Evolutionary conservation across 2,797 vertebrate species (phyloP), one percentile per base, ranked within the genome.

Genomic region (Alectoris magna): DNA sequence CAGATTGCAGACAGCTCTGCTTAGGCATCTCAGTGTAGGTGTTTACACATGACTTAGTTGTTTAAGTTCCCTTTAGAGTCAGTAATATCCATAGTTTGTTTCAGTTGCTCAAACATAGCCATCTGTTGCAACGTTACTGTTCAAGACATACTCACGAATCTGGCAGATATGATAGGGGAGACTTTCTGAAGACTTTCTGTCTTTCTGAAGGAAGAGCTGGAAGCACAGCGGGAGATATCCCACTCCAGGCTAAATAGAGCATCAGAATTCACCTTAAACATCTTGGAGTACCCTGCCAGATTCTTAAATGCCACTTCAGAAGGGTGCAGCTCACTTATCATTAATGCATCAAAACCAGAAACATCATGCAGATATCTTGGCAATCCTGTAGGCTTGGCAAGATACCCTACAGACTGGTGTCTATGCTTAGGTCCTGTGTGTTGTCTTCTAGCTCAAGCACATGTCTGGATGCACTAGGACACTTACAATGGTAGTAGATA

Each of bases 61-160:
- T 90, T 89, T 82, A 84, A 87, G 49, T 55, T 93, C 56, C 71
- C 51, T 29, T 43, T 76, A 74, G 56, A 91, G 56, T 49, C 62
- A 95, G 63, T 41, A 90, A 70, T 87, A 79, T 60, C 48, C 74
- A 78, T 59, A 60, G 27, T 56, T 91, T 79, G 48, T 82, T 84
- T 92, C 64, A 82, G 51, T 91, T 85, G 53, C 48, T 93, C 91
- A 84, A 87, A 44, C 4, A 41, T 17, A 87, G n/a, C 78, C 75
- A 89, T 87, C 68, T 89, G 84, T 48, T 71, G 44, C 46, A 89
- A 56, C 26, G 17, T 3, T 48, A 44, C 17, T 7, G 7, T 44
- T 89, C 36, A 56, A 89, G 64, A 56, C n/a, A 60, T 17, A 48
- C 22, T 84, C 38, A 38, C 11, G 56, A 82, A 23, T 27, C 36